Base-by-base conservation (phyloP, 2,888 invertebrate species). In the Heliconius aoede region DNA sequence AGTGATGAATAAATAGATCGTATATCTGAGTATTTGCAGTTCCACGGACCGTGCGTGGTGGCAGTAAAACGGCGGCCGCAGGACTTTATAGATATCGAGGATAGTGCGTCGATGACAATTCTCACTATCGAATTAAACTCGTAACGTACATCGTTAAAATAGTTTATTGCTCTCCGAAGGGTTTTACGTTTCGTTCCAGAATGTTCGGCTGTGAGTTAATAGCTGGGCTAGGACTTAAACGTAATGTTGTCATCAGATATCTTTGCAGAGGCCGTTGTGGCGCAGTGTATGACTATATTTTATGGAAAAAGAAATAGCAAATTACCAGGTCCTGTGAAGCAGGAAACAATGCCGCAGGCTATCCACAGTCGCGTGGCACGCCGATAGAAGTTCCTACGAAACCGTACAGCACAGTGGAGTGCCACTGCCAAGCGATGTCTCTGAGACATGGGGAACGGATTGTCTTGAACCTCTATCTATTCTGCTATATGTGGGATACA, bases 51-150 rank as follows among this genome's bases (percentile, higher is more conserved):
- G 30, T 51, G 51, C 30, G 51, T 30, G 51, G 51, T 7, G 68
- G 67, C 21, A 28, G 67, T 68, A 68, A 68, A 67, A 21, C 67
- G 21, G 28, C 46, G n/a, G n/a, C n/a, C 67, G 67, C 67, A 26
- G 26, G 28, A 26, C 67, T 51, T 68, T 68, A 68, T 32, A 30
- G 62, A 32, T n/a, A 21, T 21, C 51, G 68, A 28, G 51, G 68
- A 69, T 51, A 51, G 30, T 51, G n/a, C 46, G 68, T 15, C 68
- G 68, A 7, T 69, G 68, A 51, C 68, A 69, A 69, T 69, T 69
- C 51, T n/a, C 68, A 51, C 68, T 51, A 69, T 69, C 28, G 30
- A 69, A 51, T 69, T 69, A 69, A 55, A 55, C 68, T 30, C 68
- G 51, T 21, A 18, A 51, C 68, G 68, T 28, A 28, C 30, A 55